Evolutionary conservation across 2,113 vertebrate genomes (phyloP).

Genomic region (Gallinago jamesoni): DNA sequence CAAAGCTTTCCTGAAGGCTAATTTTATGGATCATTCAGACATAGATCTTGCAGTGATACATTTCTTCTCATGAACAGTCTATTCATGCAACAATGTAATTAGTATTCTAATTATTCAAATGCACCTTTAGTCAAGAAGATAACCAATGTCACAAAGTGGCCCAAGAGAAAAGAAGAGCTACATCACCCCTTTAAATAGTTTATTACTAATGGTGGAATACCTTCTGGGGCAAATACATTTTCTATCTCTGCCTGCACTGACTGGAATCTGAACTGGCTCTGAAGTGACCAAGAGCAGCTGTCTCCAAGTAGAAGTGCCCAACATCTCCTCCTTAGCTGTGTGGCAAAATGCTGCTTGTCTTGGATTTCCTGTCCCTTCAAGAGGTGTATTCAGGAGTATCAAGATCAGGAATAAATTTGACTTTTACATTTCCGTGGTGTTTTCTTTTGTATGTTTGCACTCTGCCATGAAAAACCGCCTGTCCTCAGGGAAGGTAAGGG

Average conservation of each 20-base stretch:
- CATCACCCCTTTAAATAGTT: background rate
- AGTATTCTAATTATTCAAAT: background rate
- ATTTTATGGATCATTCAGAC: background rate
- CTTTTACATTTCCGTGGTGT: background rate
- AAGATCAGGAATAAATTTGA: background rate
- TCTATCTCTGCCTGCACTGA: background rate
- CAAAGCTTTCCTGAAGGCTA: background rate
- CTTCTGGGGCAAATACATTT: background rate
- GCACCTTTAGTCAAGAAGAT: background rate
- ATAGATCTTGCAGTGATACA: background rate
- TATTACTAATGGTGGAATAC: background rate
- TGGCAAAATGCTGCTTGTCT: background rate
- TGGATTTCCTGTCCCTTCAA: background rate
- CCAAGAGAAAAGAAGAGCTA: background rate
- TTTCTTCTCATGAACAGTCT: background rate
- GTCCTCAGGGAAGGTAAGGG: background rate
- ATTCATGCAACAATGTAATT: background rate
- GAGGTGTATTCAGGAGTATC: accelerated
- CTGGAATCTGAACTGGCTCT: background rate
- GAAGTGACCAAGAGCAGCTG: background rate
- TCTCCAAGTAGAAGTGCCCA: background rate
- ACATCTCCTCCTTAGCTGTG: background rate
- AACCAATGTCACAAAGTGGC: background rate
- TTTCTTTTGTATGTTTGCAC: background rate
- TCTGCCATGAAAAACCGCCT: background rate